These are phyloP conservation scores for Zaprionus tsacasi DNA, from an alignment of 1,140 invertebrate species.

Conservation along the genomic window DNA sequence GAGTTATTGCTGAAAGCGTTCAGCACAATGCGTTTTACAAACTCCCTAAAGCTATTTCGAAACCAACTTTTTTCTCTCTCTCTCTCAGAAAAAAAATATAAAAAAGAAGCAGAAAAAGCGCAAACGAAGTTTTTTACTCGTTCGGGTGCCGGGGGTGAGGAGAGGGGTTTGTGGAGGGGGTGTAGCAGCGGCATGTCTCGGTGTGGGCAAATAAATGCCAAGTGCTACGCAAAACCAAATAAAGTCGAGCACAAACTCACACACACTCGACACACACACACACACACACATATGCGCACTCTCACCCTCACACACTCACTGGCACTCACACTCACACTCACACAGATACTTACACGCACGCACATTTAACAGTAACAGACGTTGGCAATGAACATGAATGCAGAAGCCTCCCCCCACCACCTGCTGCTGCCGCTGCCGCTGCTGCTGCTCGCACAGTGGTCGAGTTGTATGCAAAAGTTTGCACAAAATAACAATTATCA, in stretches of 20 bases:
- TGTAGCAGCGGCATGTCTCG: constrained; percentile 58
- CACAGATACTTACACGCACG: constrained; percentile 56
- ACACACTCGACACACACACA: constrained; percentile 47
- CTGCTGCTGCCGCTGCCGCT: not conserved
- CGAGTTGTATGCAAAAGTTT: not conserved
- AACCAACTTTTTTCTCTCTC: constrained; percentile 57
- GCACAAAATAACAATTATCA: constrained; percentile 18
- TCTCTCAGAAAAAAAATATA: not conserved
- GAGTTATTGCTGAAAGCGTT: constrained; percentile 69
- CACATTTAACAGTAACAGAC: constrained; percentile 80
- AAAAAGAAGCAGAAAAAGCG: constrained; percentile 20
- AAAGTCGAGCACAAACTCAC: constrained; percentile 75
- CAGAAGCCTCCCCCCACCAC: constrained; percentile 19
- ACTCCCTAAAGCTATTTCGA: constrained; percentile 69
- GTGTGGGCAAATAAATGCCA: constrained; percentile 81
- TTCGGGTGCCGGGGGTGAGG: constrained; percentile 17
- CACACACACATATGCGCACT: constrained; percentile 45
- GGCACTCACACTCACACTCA: constrained; percentile 28
- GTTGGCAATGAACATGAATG: constrained; percentile 75
- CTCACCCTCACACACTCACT: constrained; percentile 25
- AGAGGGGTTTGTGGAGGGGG: not conserved
- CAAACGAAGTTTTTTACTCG: constrained; percentile 60
- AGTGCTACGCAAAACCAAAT: constrained; percentile 81
- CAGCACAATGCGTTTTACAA: constrained; percentile 73
- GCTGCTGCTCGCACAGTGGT: constrained; percentile 23